A percentile compares a stretch with the other conserved stretches of the same genome.
These are phyloP conservation scores for Bovichtus diacanthus DNA, from an alignment of 2,797 vertebrate genomes.

Conservation along the genomic window DNA sequence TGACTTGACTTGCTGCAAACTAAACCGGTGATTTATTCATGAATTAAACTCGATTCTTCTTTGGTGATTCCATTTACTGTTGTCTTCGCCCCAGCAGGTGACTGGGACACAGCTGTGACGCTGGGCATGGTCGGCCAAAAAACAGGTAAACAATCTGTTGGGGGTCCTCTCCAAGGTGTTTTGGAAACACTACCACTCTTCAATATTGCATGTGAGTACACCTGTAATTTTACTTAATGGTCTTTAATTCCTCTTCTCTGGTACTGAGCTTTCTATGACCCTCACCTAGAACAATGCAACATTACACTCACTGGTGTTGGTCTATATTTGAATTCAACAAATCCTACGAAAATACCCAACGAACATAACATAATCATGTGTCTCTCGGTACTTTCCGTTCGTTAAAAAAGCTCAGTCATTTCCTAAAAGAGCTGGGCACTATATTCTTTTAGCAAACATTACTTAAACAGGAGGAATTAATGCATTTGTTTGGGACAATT, in stretches of 20 bases:
- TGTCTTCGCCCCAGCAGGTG: background rate
- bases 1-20: conserved; percentile 26
- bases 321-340: background rate
- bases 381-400: background rate
- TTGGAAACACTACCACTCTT: background rate
- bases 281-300: background rate
- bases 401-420: background rate
- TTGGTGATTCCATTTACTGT: background rate
- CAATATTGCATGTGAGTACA: background rate
- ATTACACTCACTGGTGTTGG: background rate
- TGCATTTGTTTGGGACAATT: background rate
- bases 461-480: background rate
- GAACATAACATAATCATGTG: too few relatives aligned
- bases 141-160: conserved; percentile 6
- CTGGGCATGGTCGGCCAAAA: conserved; percentile 3
- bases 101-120: background rate
- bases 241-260: background rate
- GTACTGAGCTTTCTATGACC: background rate
- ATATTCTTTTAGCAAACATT: background rate
- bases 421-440: background rate
- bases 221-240: background rate
- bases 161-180: background rate
- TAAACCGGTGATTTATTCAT: conserved; percentile 33
- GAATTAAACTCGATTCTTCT: background rate
- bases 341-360: background rate